phyloP scores from a whole-genome alignment of 2,113 vertebrate species.

The Solea senegalensis region DNA sequence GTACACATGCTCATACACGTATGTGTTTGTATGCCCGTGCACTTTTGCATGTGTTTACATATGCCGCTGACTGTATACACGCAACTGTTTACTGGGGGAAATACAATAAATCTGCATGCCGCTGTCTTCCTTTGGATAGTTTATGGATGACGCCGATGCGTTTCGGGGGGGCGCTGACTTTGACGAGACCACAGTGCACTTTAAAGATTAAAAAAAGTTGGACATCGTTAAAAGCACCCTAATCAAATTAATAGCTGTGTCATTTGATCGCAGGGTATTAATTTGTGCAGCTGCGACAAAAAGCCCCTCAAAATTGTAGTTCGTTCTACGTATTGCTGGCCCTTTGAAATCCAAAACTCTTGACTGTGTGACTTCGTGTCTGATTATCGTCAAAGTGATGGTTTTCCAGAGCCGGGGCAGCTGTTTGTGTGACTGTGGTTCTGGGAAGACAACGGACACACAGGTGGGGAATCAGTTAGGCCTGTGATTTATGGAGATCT shows the following conservation, averaged over 20 bases:
- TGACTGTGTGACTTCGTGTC: conserved; percentile 43
- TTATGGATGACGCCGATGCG: conserved; percentile 47
- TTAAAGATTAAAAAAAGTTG: conserved; percentile 44
- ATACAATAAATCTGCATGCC: conserved; percentile 34
- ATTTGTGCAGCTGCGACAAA: conserved; percentile 44
- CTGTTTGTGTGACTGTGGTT: conserved; percentile 64
- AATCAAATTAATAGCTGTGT: conserved; percentile 47
- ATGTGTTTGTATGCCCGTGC: conserved; percentile 60
- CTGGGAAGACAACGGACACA: conserved; percentile 72
- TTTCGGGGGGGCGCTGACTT: conserved; percentile 42
- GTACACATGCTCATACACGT: conserved; percentile 66
- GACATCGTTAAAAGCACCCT: conserved; percentile 44
- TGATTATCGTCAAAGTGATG: conserved; percentile 6
- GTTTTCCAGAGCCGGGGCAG: conserved; percentile 53
- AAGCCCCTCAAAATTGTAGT: conserved; percentile 31
- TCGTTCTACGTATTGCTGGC: conserved; percentile 26
- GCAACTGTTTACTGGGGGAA: conserved; percentile 45
- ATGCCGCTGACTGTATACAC: conserved; percentile 21
- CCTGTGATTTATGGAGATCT: conserved; percentile 72
- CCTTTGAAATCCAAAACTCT: conserved; percentile 18
- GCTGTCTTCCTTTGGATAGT: conserved; percentile 52
- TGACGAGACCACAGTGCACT: conserved; percentile 23
- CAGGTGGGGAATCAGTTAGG: conserved; percentile 80
- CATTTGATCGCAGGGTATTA: conserved; percentile 38
- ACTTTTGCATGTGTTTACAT: conserved; percentile 62